Conservation (phyloP, 2,888 invertebrate species). For the Troides helena region DNA sequence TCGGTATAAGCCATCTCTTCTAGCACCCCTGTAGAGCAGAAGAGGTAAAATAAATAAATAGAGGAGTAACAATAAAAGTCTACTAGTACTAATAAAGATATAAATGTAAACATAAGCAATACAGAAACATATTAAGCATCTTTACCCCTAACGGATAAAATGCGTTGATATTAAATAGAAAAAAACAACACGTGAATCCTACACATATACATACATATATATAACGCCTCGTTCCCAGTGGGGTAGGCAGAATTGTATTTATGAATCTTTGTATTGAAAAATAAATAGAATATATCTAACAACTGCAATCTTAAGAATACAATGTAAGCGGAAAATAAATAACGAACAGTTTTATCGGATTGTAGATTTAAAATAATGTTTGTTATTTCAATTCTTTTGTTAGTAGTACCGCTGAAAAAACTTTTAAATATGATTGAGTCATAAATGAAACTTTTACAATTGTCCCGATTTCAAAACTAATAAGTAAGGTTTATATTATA, state of each 20-base stretch:
- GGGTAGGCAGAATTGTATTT: too few relatives aligned
- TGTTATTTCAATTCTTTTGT: neutral
- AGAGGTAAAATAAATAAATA: too few relatives aligned
- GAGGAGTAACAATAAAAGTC: too few relatives aligned
- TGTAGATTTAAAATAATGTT: neutral
- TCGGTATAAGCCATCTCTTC: too few relatives aligned
- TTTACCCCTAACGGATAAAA: neutral
- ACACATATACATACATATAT: too few relatives aligned
- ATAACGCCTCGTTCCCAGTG: too few relatives aligned
- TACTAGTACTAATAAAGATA: too few relatives aligned
- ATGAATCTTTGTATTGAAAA: slow-evolving; percentile 11
- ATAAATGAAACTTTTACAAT: neutral
- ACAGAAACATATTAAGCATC: neutral
- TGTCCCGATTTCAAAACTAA: neutral
- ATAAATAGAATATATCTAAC: slow-evolving; percentile 26
- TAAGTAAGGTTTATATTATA: neutral
- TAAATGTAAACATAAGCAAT: neutral
- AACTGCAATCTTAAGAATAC: slow-evolving; percentile 14
- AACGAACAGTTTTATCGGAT: neutral
- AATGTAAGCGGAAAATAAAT: slow-evolving; percentile 13
- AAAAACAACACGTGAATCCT: neutral
- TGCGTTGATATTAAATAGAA: too few relatives aligned
- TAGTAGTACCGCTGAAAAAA: neutral
- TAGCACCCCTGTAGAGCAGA: too few relatives aligned
- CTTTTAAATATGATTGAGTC: neutral